Evolutionary conservation across 2,797 vertebrate species (phyloP), one percentile per base, ranked within the genome.

Genomic region (Acrossocheilus wenchowensis): DNA sequence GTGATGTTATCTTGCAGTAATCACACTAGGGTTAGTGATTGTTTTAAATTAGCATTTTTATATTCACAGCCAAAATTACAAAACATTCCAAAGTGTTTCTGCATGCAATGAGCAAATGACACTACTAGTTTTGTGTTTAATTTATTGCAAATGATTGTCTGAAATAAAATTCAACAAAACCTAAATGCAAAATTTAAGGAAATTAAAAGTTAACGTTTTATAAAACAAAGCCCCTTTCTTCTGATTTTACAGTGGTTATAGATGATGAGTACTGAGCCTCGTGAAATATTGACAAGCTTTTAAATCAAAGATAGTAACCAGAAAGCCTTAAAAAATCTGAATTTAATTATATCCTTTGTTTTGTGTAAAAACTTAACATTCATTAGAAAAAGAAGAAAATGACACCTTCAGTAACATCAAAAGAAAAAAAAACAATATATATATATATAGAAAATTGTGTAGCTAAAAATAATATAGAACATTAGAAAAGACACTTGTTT

Each of bases 131-230:
- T 4, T 43, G 8, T 45, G 8, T 45, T 50, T 2, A 1, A 54
- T 78, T 85, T 69, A 85, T 85, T 85, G 19, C n/a, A 79, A 60
- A n/a, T 36, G 83, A 79, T 78, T 84, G 73, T 78, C 45, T 43
- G 54, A 78, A 78, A 54, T 17, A 3, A 41, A 48, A 54, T n/a
- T 60, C 54, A 57, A 23, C 54, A 39, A 26, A 52, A 39, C 19
- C 34, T 39, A 39, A 48, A 45, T 80, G n/a, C 11, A 57, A 41
- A 52, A 6, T 23, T 34, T 5, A 19, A 26, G 54, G 9, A 34
- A 66, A 80, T 2, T 21, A 41, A 36, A 52, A 34, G 17, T 2
- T 21, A 50, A 64, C 0, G 0, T 36, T 75, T n/a, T 74, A 60
- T 36, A 77, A 34, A 78, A 64, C 60, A 41, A 77, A 84, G 43